Evolutionary conservation across 2,888 invertebrate species (phyloP).

Genomic region (Branchellion lobata): DNA sequence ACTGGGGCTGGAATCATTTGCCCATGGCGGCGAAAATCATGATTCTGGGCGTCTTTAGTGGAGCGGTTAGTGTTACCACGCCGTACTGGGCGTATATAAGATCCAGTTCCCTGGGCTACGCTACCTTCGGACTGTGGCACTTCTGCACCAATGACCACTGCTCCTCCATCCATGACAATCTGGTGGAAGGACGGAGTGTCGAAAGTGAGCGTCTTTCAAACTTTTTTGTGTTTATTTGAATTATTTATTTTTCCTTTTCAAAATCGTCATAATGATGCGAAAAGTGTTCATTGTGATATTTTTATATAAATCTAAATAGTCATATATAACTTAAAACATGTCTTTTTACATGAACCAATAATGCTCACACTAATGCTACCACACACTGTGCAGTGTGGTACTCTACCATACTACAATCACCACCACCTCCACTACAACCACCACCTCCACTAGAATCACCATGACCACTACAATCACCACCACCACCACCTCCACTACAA

Average conservation of each 20-base stretch:
- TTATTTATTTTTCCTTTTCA: neutral
- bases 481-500: no score
- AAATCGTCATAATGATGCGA: neutral
- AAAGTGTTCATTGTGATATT: neutral
- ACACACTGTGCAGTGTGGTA: no score
- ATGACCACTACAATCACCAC: no score
- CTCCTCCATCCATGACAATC: conserved; percentile 51
- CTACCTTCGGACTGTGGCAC: conserved; percentile 51
- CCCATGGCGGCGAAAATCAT: conserved; percentile 46
- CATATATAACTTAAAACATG: neutral
- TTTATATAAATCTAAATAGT: neutral
- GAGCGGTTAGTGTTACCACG: conserved; percentile 46
- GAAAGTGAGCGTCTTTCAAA: conserved; percentile 40
- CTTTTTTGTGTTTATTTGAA: neutral
- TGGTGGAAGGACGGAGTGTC: conserved; percentile 48
- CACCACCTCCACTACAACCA: no score
- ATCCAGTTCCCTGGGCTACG: conserved; percentile 27
- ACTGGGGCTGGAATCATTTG: conserved; percentile 48
- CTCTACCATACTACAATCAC: no score
- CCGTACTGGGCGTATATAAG: conserved; percentile 50
- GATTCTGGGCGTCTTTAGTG: conserved; percentile 46
- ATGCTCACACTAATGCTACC: no score
- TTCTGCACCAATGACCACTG: conserved; percentile 47
- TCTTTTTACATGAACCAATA: neutral
- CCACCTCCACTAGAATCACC: no score